Evolutionary conservation across 2,113 vertebrate species (phyloP).

Genomic region (Lepisosteus osseus): DNA sequence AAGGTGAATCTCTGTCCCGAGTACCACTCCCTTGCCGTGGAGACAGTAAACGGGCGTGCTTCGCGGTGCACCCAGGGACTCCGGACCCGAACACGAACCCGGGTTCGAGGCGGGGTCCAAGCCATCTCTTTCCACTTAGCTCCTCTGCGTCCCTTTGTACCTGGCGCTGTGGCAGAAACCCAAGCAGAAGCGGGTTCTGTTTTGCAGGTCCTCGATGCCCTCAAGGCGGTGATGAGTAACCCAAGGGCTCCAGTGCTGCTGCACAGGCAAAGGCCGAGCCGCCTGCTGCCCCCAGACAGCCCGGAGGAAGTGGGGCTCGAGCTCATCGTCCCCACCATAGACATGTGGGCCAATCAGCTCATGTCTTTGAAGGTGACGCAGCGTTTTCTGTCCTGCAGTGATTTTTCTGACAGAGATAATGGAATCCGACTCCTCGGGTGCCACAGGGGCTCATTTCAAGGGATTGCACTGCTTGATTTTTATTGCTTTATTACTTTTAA

Average conservation of each 20-base stretch:
- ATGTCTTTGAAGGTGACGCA: conserved; percentile 68
- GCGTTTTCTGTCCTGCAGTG: neutral
- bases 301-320: conserved; percentile 58
- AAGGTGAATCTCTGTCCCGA: no score
- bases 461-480: no score
- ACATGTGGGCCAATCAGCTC: conserved; percentile 81
- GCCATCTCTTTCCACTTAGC: neutral
- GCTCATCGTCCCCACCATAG: conserved; percentile 68
- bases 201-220: conserved; percentile 66
- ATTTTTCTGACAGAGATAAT: no score
- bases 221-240: conserved; percentile 63
- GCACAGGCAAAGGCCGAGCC: conserved; percentile 53
- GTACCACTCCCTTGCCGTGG: no score
- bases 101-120: no score
- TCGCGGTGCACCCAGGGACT: no score
- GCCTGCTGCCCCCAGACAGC: conserved; percentile 23
- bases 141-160: no score
- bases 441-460: no score
- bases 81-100: no score
- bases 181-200: neutral
- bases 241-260: conserved; percentile 61
- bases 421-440: no score
- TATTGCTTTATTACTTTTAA: no score
- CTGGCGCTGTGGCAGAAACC: neutral
- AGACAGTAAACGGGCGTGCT: no score